Conservation (phyloP, 2,888 invertebrate genomes). For the Calliphora vomitoria region DNA sequence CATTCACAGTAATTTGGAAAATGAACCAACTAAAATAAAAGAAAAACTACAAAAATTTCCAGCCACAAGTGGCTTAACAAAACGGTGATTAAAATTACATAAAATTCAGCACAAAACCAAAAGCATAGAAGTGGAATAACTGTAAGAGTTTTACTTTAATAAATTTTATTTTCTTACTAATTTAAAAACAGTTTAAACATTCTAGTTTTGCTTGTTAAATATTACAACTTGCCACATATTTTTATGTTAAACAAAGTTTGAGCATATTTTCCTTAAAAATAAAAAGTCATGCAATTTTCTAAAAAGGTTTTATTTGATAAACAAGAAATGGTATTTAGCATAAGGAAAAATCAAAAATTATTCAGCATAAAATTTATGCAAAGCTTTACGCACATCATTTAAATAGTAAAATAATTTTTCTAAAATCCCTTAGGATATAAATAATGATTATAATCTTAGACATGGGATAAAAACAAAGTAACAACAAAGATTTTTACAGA, state of each 20-base stretch:
- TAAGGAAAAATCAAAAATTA: constrained; percentile 9
- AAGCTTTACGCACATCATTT: constrained; percentile 25
- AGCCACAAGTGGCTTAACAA: constrained; percentile 42
- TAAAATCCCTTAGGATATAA: not conserved
- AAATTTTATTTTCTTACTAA: too few relatives aligned
- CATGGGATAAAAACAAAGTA: not conserved
- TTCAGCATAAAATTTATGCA: constrained; percentile 39
- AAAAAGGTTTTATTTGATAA: too few relatives aligned
- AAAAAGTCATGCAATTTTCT: too few relatives aligned
- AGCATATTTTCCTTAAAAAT: too few relatives aligned
- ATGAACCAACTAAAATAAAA: not conserved
- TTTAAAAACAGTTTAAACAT: too few relatives aligned
- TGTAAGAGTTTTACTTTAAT: not conserved
- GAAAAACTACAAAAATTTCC: constrained; percentile 3
- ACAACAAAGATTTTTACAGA: not conserved
- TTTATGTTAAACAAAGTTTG: too few relatives aligned
- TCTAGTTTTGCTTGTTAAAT: too few relatives aligned
- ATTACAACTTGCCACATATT: too few relatives aligned
- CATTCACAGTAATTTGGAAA: constrained; percentile 4
- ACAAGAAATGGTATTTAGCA: not conserved
- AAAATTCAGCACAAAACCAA: constrained; percentile 12
- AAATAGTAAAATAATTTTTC: not conserved
- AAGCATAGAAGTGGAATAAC: not conserved
- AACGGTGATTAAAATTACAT: constrained; percentile 53
- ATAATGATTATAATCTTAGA: constrained; percentile 12